Percentiles rank a stretch among this genome's conserved stretches.
phyloP scores from a whole-genome alignment of 2,797 vertebrate species.

The Glyptemys insculpta region DNA sequence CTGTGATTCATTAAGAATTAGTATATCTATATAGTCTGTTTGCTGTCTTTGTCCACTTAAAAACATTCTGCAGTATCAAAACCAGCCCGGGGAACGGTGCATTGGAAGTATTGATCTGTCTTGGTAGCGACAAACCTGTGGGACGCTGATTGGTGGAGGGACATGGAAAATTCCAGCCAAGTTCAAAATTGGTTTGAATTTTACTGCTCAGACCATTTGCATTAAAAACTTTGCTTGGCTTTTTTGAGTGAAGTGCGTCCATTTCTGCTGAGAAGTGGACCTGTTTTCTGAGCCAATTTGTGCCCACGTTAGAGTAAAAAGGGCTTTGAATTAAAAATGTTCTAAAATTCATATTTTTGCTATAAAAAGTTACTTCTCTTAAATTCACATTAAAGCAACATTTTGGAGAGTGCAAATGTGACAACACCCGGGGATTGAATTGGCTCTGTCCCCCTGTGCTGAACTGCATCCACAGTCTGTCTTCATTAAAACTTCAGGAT shows the following conservation, averaged over 20 bases:
- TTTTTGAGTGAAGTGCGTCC: background rate
- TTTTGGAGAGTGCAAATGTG: background rate
- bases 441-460: background rate
- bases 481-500: background rate
- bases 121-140: background rate
- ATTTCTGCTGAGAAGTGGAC: background rate
- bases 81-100: background rate
- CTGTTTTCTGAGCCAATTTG: background rate
- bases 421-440: background rate
- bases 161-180: background rate
- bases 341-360: background rate
- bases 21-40: background rate
- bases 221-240: background rate
- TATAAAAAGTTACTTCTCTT: background rate
- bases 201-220: background rate
- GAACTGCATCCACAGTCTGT: background rate
- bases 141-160: background rate
- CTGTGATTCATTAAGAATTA: background rate
- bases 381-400: background rate
- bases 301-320: background rate
- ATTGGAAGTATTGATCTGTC: background rate
- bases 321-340: background rate
- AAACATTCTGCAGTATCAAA: background rate
- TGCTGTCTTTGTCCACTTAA: background rate
- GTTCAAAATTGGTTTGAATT: background rate